These are phyloP conservation scores for Urocolius indicus DNA, from an alignment of 2,113 vertebrate species.

Conservation along the genomic window DNA sequence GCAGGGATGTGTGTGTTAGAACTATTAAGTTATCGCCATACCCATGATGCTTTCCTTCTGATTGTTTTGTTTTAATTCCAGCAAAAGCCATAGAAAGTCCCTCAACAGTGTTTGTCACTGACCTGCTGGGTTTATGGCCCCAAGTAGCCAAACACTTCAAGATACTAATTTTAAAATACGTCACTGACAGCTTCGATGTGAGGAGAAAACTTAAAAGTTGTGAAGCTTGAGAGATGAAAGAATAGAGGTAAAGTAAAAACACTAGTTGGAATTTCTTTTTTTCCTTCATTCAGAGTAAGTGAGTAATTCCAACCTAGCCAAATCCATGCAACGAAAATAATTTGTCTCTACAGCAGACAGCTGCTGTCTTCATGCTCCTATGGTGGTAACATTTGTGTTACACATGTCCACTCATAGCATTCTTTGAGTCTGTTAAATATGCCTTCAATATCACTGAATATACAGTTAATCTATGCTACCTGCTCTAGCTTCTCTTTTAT, in stretches of 20 bases:
- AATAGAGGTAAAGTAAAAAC: background rate
- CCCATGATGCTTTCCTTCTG: constrained; percentile 13
- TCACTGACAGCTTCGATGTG: background rate
- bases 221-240: background rate
- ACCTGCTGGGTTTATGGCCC: constrained; percentile 46
- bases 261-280: background rate
- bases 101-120: constrained; percentile 6
- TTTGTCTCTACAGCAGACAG: constrained; percentile 43
- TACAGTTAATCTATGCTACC: background rate
- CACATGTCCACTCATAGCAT: background rate
- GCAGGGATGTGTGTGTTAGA: constrained; percentile 52
- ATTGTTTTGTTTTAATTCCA: constrained; percentile 67
- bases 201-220: constrained; percentile 8
- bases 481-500: background rate
- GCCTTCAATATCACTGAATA: background rate
- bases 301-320: constrained; percentile 7
- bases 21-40: constrained; percentile 37
- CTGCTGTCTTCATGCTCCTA: constrained; percentile 31
- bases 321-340: background rate
- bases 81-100: constrained; percentile 12
- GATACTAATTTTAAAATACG: constrained; percentile 3
- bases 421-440: background rate
- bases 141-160: constrained; percentile 45
- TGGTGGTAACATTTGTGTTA: constrained; percentile 26
- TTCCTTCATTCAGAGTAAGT: background rate